These are phyloP conservation scores for Alectura lathami DNA, from an alignment of 2,113 vertebrate genomes.

Conservation along the genomic window DNA sequence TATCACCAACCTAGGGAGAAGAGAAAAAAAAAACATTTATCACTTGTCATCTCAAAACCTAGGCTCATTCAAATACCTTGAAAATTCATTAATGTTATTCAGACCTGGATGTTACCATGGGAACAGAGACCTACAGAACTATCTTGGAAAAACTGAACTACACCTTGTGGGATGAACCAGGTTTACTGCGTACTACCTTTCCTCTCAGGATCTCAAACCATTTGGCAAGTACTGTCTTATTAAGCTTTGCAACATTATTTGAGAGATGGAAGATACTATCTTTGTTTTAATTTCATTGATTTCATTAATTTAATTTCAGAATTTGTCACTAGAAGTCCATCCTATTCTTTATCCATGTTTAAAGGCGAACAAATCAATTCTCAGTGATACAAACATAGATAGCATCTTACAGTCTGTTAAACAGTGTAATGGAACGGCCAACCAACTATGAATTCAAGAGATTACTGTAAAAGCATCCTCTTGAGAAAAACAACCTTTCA, in stretches of 20 bases:
- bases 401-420: background rate
- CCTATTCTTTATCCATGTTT: background rate
- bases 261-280: background rate
- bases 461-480: background rate
- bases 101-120: background rate
- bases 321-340: background rate
- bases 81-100: background rate
- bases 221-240: background rate
- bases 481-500: background rate
- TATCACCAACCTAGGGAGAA: constrained; percentile 89
- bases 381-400: background rate
- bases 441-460: background rate
- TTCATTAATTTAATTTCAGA: no score
- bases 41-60: background rate
- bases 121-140: background rate
- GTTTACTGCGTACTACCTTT: background rate
- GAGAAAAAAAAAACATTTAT: background rate
- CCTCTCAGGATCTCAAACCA: background rate
- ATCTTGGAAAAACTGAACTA: background rate
- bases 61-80: background rate
- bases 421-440: background rate
- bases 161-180: background rate
- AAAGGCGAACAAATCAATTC: background rate
- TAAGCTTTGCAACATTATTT: background rate
- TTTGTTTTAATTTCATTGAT: background rate